Evolutionary conservation across 2,888 invertebrate genomes (phyloP).

Genomic region (Leucozona laternaria): DNA sequence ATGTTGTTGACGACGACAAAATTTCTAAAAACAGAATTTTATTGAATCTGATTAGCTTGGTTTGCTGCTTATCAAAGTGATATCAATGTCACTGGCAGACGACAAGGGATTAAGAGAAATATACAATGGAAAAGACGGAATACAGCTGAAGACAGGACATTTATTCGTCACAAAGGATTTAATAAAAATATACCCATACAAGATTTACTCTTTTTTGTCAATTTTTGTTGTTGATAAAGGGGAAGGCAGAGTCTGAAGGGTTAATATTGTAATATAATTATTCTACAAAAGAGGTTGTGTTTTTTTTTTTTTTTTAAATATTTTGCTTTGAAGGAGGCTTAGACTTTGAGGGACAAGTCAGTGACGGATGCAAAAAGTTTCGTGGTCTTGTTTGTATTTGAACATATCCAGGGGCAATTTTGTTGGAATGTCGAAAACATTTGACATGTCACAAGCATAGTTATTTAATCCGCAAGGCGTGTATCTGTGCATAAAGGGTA

Average conservation of each 20-base stretch:
- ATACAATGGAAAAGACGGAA: neutral
- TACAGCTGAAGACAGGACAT: slow-evolving; percentile 78
- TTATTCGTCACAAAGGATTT: slow-evolving; percentile 77
- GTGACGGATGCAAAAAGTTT: slow-evolving; percentile 18
- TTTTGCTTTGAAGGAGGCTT: slow-evolving; percentile 32
- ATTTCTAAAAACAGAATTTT: slow-evolving; percentile 49
- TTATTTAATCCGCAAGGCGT: neutral
- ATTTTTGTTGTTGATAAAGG: neutral
- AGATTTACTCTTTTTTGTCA: neutral
- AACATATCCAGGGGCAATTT: slow-evolving; percentile 78
- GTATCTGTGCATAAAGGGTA: neutral
- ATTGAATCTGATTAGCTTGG: slow-evolving; percentile 63
- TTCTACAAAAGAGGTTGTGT: slow-evolving; percentile 11
- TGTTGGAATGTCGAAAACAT: slow-evolving; percentile 81
- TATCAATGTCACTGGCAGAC: slow-evolving; percentile 83
- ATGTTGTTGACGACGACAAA: slow-evolving; percentile 37
- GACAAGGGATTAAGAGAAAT: slow-evolving; percentile 82
- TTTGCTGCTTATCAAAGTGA: slow-evolving; percentile 82
- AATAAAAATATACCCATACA: slow-evolving; percentile 56
- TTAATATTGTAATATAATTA: slow-evolving; percentile 5
- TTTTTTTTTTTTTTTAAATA: neutral
- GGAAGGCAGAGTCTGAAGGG: slow-evolving; percentile 8
- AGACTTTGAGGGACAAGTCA: slow-evolving; percentile 33
- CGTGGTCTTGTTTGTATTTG: slow-evolving; percentile 16
- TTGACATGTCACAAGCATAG: slow-evolving; percentile 78